A percentile compares a stretch with the other conserved stretches of the same genome.
These are phyloP conservation scores for Escarpia spicata DNA, from an alignment of 2,888 invertebrate species.

Conservation along the genomic window DNA sequence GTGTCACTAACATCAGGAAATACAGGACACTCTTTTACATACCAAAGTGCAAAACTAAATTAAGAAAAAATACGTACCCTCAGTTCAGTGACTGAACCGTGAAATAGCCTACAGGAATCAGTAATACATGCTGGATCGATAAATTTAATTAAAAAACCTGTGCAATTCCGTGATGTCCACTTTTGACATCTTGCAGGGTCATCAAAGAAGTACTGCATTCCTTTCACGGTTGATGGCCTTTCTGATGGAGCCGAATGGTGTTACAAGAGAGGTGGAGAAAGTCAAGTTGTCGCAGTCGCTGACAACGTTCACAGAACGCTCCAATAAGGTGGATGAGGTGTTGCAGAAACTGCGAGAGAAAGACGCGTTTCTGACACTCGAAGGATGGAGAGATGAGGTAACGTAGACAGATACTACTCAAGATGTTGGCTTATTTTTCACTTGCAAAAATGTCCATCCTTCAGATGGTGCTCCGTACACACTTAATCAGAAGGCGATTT, in stretches of 20 bases:
- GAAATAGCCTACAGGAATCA: too few relatives aligned
- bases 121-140: too few relatives aligned
- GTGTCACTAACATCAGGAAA: too few relatives aligned
- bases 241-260: constrained; percentile 29
- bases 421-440: neutral
- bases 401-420: neutral
- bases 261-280: constrained; percentile 29
- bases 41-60: too few relatives aligned
- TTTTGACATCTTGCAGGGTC: constrained; percentile 71
- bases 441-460: neutral
- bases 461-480: too few relatives aligned
- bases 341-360: constrained; percentile 80
- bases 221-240: constrained; percentile 84
- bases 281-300: constrained; percentile 65
- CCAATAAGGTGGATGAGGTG: constrained; percentile 80
- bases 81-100: too few relatives aligned
- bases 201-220: constrained; percentile 81
- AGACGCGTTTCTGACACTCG: constrained; percentile 76
- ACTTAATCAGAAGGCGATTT: too few relatives aligned
- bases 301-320: constrained; percentile 84
- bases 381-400: constrained; percentile 93
- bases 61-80: too few relatives aligned
- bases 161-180: neutral
- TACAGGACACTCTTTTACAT: too few relatives aligned
- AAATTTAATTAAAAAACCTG: neutral